Percentiles rank a stretch among this genome's conserved stretches.
Evolutionary conservation across 2,113 vertebrate species (phyloP).

Genomic region (Oceanites oceanicus): DNA sequence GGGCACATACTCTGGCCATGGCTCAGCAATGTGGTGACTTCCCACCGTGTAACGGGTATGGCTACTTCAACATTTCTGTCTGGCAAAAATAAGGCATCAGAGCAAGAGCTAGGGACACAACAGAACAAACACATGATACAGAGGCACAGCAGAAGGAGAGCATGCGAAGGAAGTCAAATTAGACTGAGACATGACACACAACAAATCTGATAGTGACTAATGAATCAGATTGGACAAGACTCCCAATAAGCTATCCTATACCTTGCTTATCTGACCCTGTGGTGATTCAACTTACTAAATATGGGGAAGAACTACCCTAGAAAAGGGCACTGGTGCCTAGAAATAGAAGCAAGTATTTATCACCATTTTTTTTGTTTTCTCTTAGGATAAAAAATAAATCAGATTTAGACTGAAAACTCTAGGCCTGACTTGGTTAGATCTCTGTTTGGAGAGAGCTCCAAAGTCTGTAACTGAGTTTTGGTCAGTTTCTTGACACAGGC

Average conservation of each 20-base stretch:
- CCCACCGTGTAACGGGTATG: fast-evolving
- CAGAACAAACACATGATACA: neutral
- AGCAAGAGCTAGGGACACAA: neutral
- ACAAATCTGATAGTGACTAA: neutral
- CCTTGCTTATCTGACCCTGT: neutral
- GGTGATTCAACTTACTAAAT: neutral
- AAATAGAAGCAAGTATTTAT: neutral
- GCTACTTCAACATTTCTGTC: neutral
- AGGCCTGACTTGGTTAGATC: neutral
- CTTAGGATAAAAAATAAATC: neutral
- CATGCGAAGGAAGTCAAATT: neutral
- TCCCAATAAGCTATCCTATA: neutral
- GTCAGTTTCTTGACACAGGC: neutral
- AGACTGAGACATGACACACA: neutral
- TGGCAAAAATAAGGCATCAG: neutral
- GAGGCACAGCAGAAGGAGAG: neutral
- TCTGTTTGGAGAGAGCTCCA: neutral
- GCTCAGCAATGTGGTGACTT: neutral
- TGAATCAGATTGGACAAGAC: neutral
- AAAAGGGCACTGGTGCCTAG: neutral
- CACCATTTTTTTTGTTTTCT: neutral
- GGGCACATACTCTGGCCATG: neutral
- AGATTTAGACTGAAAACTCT: neutral
- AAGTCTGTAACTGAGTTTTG: neutral
- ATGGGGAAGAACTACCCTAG: neutral